Percentiles rank a stretch among this genome's conserved stretches.
These are phyloP conservation scores for Drosophila athabasca DNA, from an alignment of 1,140 invertebrate species.

Conservation along the genomic window DNA sequence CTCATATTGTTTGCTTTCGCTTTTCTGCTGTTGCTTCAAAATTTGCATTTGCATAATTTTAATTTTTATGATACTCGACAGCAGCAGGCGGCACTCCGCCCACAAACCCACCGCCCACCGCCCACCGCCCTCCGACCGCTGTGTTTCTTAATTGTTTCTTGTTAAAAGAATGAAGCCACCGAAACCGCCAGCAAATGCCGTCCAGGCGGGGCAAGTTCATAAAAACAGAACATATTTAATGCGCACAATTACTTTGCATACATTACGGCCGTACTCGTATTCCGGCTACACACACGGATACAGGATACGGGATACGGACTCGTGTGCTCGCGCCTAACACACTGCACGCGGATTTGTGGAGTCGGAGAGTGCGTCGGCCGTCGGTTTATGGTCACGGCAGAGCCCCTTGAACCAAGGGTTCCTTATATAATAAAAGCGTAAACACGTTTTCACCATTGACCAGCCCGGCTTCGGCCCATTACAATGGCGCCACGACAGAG, in stretches of 20 bases:
- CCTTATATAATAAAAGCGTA: slow-evolving; percentile 81
- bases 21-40: slow-evolving; percentile 53
- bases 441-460: slow-evolving; percentile 78
- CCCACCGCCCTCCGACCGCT: not conserved
- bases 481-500: slow-evolving; percentile 61
- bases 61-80: slow-evolving; percentile 68
- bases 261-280: slow-evolving; percentile 41
- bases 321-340: slow-evolving; percentile 32
- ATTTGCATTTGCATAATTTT: slow-evolving; percentile 74
- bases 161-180: slow-evolving; percentile 35
- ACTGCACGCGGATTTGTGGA: slow-evolving; percentile 53
- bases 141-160: slow-evolving; percentile 74
- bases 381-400: slow-evolving; percentile 28
- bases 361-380: slow-evolving; percentile 39
- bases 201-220: slow-evolving; percentile 33
- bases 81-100: too few relatives aligned
- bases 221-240: slow-evolving; percentile 73
- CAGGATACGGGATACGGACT: not conserved
- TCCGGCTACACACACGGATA: too few relatives aligned
- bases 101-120: slow-evolving; percentile 3
- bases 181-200: slow-evolving; percentile 30
- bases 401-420: slow-evolving; percentile 42
- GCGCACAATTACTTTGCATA: slow-evolving; percentile 79
- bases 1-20: slow-evolving; percentile 36
- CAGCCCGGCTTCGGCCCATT: slow-evolving; percentile 48